phyloP scores from a whole-genome alignment of 2,113 vertebrate species.

The Scytalopus superciliaris region DNA sequence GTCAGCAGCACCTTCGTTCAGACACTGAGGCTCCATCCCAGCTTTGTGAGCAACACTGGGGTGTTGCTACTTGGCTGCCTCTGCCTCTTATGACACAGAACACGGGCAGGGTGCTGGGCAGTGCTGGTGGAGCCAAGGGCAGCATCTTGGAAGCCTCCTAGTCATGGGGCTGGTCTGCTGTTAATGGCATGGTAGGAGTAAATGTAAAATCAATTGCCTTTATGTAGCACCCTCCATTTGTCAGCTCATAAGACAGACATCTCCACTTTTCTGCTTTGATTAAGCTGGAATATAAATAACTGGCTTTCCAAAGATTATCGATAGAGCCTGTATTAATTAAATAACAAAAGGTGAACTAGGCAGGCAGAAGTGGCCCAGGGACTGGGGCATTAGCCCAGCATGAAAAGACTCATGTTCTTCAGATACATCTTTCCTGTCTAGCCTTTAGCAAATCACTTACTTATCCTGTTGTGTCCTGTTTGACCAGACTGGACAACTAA shows the following conservation, averaged over 20 bases:
- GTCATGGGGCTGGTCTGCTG: neutral
- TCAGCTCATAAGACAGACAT: neutral
- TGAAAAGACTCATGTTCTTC: neutral
- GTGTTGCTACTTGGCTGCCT: accelerated
- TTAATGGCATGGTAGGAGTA: neutral
- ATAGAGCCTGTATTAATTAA: neutral
- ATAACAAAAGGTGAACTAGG: neutral
- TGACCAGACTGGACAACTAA: neutral
- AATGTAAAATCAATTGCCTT: neutral
- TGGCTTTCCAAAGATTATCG: neutral
- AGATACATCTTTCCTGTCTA: neutral
- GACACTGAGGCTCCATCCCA: neutral
- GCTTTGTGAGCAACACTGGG: neutral
- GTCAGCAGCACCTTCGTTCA: neutral
- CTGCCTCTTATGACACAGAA: accelerated
- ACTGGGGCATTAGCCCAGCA: neutral
- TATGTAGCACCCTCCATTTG: neutral
- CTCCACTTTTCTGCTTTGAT: neutral
- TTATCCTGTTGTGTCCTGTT: neutral
- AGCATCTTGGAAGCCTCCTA: neutral
- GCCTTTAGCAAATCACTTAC: neutral
- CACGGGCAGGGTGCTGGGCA: neutral
- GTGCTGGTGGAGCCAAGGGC: neutral
- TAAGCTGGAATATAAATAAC: neutral
- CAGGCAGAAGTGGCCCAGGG: neutral